phyloP scores from a whole-genome alignment of 92 coral and sea anemone species.

The Phenganax stokvisi region DNA sequence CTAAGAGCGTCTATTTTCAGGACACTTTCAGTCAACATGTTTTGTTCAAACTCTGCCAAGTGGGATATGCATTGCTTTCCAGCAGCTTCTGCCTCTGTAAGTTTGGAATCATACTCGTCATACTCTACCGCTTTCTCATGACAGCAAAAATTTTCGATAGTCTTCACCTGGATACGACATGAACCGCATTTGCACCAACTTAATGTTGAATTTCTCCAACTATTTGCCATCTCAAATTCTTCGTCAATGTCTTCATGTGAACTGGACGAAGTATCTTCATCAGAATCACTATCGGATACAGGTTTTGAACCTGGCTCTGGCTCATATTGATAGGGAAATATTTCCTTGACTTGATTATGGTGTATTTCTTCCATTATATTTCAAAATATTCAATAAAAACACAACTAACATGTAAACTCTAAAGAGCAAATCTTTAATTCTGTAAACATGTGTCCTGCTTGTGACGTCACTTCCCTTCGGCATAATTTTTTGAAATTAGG shows the following conservation, averaged over 20 bases:
- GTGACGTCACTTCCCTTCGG: too few species aligned
- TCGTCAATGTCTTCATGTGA: neutral
- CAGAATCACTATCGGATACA: too few species aligned
- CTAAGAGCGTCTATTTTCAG: conserved; percentile 31
- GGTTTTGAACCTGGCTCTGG: too few species aligned
- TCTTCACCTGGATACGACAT: neutral
- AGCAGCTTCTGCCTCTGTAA: neutral
- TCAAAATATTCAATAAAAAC: too few species aligned
- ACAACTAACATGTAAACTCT: too few species aligned
- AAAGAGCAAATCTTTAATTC: too few species aligned
- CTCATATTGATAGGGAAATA: too few species aligned
- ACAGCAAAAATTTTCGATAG: neutral
- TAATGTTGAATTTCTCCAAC: neutral
- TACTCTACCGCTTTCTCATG: neutral
- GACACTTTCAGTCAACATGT: conserved; percentile 35
- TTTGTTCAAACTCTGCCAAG: conserved; percentile 17
- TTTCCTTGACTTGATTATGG: too few species aligned
- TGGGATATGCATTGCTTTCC: conserved; percentile 5
- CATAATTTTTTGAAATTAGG: too few species aligned
- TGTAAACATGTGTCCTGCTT: too few species aligned
- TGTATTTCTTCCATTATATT: too few species aligned
- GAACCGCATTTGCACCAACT: neutral
- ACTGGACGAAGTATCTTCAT: neutral
- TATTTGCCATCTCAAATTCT: neutral
- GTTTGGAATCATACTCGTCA: neutral